Evolutionary conservation across 2,888 invertebrate species (phyloP), one percentile per base, ranked within the genome.

Genomic region (Aphidoletes aphidimyza): DNA sequence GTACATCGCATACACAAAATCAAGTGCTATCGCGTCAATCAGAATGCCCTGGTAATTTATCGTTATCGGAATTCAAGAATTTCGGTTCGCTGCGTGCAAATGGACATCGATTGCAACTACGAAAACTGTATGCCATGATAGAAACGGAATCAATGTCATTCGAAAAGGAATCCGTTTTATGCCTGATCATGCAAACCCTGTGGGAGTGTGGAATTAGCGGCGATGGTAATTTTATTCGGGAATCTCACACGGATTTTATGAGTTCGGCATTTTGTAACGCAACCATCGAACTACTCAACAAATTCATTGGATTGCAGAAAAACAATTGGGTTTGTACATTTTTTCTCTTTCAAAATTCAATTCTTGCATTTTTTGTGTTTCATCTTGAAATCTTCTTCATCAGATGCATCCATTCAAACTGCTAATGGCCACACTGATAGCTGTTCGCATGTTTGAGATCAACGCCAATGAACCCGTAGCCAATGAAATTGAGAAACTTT

Each of bases 121-220:
- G 83, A 83, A 83, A 83, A 42, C n/a, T 83, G n/a, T 83, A 83
- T 26, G 22, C 42, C 39, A 42, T 42, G 45, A n/a, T 83, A 1
- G 83, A 37, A 83, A 83, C 83, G 22, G 83, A 83, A 83, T 14
- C 83, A 6, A 14, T 83, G n/a, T 39, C 83, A 83, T 83, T 83
- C 22, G 83, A 83, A 42, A 39, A 39, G 22, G 17, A 22, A 5
- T 83, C 83, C 17, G 45, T 83, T 19, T 39, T 83, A 22, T 37
- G 11, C 22, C 22, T 83, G 14, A 19, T 83, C 42, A 8, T 83
- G 42, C 83, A 83, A 42, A 9, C 26, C 5, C 1, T 83, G 2
- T 83, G 83, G 83, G 83, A 83, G 42, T 14, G 39, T 11, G 83
- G 83, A n/a, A 3, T 22, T 1, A n/a, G 49, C 19, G 49, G 19